Conservation (phyloP, 2,888 invertebrate species). For the Corbicula japonica region DNA sequence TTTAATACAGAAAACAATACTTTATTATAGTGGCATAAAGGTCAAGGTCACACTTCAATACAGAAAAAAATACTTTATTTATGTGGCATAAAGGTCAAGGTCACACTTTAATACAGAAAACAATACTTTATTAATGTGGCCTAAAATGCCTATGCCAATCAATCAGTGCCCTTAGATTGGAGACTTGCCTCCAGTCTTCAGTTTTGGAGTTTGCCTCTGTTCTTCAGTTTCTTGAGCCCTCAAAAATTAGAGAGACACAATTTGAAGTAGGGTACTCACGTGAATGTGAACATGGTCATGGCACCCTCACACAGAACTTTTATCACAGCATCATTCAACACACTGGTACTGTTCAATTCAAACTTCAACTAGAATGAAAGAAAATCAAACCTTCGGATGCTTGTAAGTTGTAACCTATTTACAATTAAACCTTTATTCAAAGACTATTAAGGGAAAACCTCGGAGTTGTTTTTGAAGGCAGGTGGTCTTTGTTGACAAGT, state of each 20-base stretch:
- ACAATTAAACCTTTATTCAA: no score
- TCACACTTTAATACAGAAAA: background rate
- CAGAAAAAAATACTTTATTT: no score
- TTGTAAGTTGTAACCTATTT: no score
- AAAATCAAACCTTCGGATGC: no score
- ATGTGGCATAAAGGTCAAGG: no score
- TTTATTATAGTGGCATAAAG: no score
- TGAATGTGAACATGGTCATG: background rate
- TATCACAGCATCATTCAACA: constrained; percentile 9
- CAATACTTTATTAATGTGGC: background rate
- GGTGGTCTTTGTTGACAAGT: no score
- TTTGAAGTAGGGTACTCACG: background rate
- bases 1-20: background rate
- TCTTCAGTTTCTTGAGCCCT: background rate
- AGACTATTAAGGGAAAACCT: no score
- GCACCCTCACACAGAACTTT: constrained; percentile 5
- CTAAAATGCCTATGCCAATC: background rate
- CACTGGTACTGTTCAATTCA: no score
- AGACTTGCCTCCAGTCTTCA: background rate
- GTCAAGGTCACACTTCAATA: no score
- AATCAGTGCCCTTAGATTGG: background rate
- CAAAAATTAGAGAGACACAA: background rate
- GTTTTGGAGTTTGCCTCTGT: background rate
- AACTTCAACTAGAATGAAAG: no score
- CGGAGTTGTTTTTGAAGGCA: no score